A percentile compares a stretch with the other conserved stretches of the same genome.
phyloP scores from a whole-genome alignment of 2,797 vertebrate genomes.

The Smutsia gigantea region DNA sequence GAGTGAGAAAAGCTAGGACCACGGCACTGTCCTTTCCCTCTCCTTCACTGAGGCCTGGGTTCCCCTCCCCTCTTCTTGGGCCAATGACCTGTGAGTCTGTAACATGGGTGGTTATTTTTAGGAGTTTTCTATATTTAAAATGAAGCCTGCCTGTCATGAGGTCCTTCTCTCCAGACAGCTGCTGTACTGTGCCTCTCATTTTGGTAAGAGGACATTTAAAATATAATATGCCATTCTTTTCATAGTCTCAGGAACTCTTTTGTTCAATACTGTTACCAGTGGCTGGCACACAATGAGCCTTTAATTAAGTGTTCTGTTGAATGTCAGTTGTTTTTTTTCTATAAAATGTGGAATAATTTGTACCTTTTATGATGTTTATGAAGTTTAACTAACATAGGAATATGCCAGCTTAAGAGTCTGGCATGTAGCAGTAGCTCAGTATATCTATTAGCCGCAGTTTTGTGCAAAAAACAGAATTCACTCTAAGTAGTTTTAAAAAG shows the following conservation, averaged over 20 bases:
- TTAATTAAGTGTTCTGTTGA: background rate
- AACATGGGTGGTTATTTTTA: conserved; percentile 70
- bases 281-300: background rate
- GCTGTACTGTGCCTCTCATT: background rate
- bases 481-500: background rate
- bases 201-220: background rate
- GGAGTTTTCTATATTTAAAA: conserved; percentile 71
- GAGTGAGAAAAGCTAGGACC: background rate
- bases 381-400: background rate
- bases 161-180: conserved; percentile 24
- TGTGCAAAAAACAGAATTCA: conserved; percentile 13
- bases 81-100: conserved; percentile 70
- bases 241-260: background rate
- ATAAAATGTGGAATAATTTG: background rate
- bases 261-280: background rate
- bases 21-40: conserved; percentile 16
- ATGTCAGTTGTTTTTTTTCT: background rate
- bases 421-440: background rate
- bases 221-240: background rate
- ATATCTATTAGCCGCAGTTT: background rate
- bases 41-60: background rate
- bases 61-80: background rate
- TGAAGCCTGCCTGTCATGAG: background rate
- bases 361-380: background rate
- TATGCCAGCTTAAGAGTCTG: background rate